Conservation (phyloP, 2,113 vertebrate genomes). For the Climacteris rufus region DNA sequence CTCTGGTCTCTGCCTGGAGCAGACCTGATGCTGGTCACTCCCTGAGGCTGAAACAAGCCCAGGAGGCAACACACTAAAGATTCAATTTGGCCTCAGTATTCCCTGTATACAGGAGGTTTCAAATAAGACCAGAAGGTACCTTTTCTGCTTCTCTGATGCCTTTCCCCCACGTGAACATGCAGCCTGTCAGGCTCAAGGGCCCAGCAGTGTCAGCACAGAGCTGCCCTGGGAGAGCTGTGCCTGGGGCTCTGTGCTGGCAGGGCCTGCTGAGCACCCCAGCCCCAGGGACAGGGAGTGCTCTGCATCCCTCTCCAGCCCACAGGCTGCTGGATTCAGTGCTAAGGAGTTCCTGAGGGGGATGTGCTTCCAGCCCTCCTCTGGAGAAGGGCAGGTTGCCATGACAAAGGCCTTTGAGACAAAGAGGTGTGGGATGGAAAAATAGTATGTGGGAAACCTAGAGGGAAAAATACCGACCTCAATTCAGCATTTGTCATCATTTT, state of each 20-base stretch:
- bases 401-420: slow-evolving; percentile 56
- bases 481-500: not conserved
- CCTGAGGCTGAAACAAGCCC: not conserved
- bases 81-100: not conserved
- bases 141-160: not conserved
- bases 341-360: slow-evolving; percentile 44
- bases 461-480: not conserved
- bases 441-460: slow-evolving; percentile 2
- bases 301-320: not conserved
- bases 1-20: not conserved
- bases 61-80: not conserved
- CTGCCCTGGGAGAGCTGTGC: not conserved
- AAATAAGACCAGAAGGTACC: not conserved
- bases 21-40: not conserved
- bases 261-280: not conserved
- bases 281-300: not conserved
- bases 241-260: not conserved
- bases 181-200: not conserved
- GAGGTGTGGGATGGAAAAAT: slow-evolving; percentile 46
- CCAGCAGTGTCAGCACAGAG: not conserved
- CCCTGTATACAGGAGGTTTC: not conserved
- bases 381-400: slow-evolving; percentile 56
- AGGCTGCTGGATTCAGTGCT: not conserved
- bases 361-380: slow-evolving; percentile 38
- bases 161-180: not conserved